Evolutionary conservation across 2,888 invertebrate genomes (phyloP).

Genomic region (Drosophila imparisetae): DNA sequence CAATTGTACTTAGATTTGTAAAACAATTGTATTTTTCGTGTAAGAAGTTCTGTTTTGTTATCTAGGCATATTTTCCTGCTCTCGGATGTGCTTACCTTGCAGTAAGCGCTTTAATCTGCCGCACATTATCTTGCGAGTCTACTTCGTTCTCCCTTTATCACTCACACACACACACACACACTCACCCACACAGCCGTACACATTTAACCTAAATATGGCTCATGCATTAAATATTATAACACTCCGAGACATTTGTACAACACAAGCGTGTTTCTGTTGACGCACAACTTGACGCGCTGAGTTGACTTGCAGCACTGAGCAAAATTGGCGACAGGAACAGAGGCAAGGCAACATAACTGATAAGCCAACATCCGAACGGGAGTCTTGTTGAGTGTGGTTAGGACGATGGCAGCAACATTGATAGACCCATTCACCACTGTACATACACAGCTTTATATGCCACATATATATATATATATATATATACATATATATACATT

Average conservation of each 20-base stretch:
- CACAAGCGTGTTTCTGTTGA: conserved; percentile 3
- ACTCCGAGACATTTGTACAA: conserved; percentile 24
- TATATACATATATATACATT: conserved; percentile 8
- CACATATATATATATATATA: conserved; percentile 22
- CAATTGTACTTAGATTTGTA: background rate
- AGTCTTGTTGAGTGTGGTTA: conserved; percentile 26
- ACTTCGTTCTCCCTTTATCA: conserved; percentile 24
- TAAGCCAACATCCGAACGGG: conserved; percentile 36
- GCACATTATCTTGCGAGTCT: conserved; percentile 13
- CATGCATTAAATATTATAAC: conserved; percentile 48
- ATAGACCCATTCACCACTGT: conserved; percentile 31
- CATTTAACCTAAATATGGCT: conserved; percentile 32
- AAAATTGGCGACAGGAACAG: conserved; percentile 46
- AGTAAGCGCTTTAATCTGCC: conserved; percentile 16
- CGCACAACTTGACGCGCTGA: conserved; percentile 54
- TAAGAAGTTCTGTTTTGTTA: background rate
- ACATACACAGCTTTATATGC: conserved; percentile 4
- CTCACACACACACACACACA: conserved; percentile 8
- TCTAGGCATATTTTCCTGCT: background rate
- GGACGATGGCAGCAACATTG: conserved; percentile 30
- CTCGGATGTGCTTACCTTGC: conserved; percentile 1
- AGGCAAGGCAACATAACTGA: conserved; percentile 42
- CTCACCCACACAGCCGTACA: conserved; percentile 1
- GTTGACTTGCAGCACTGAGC: conserved; percentile 53
- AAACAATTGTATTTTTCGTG: background rate